Base-by-base conservation (phyloP, 2,797 vertebrate genomes). In the Catamblyrhynchus diadema region DNA sequence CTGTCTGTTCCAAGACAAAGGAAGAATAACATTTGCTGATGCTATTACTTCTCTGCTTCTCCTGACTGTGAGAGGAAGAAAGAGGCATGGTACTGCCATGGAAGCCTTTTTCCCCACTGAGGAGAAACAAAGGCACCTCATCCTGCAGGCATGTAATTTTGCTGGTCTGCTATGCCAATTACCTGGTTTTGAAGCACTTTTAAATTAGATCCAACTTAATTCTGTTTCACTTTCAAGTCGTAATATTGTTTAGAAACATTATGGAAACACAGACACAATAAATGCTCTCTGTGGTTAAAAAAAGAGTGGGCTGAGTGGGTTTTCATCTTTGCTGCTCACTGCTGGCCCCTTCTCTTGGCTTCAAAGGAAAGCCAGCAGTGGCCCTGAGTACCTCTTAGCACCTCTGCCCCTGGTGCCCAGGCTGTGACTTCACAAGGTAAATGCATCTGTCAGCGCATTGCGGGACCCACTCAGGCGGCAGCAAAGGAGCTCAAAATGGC, bases 121-220 rank as follows among this genome's bases (percentile, higher is more conserved):
- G 67, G n/a, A 86, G 70, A 94, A 94, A 94, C 66, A 93, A 94
- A 96, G 85, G 62, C 60, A 90, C 60, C 62, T 94, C 23, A 4
- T 84, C 87, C 82, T 60, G 41, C 82, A 93, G 89, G 39, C 89
- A 82, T 0, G 0, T 54, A 88, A 84, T 94, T 86, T 64, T 86
- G 77, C 91, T 90, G 75, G 85, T 81, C 91, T 95, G 85, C 90
- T 86, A 84, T 90, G 62, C 81, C 94, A 93, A 88, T 93, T 94
- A 94, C 48, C 89, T 93, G 42, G n/a, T 93, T 92, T 90, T 84
- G 81, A 96, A 93, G 89, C 85, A 54, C 80, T 93, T 96, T 95
- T 32, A 95, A 91, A 97, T 90, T 81, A 94, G 93, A 96, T 88
- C 84, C 66, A 73, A 45, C 86, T 88, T 81, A 79, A 93, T 94